Evolutionary conservation across 2,113 vertebrate genomes (phyloP).

Genomic region (Cygnus atratus): DNA sequence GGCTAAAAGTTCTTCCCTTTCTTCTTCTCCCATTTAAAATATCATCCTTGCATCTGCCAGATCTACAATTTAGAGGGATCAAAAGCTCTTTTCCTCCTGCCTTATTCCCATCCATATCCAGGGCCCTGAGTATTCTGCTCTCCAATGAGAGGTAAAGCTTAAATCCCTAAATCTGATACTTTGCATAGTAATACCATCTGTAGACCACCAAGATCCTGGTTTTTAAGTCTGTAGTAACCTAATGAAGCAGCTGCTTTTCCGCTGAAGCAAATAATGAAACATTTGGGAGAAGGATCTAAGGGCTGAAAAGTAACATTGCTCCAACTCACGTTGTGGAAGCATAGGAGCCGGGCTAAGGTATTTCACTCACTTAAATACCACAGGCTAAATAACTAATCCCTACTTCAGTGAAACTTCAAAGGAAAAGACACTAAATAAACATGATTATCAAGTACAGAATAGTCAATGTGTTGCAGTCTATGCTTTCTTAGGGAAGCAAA

Average conservation of each 20-base stretch:
- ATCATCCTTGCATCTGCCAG: constrained; percentile 29
- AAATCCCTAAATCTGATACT: background rate
- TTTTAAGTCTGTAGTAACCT: background rate
- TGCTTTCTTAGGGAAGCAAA: background rate
- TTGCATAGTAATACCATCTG: background rate
- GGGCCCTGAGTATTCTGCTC: background rate
- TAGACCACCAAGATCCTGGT: background rate
- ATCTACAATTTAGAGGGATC: constrained; percentile 15
- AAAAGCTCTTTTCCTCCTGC: constrained; percentile 56
- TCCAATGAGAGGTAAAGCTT: constrained; percentile 52
- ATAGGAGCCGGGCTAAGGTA: background rate
- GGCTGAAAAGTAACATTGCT: background rate
- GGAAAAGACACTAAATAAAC: background rate
- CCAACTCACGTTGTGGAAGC: background rate
- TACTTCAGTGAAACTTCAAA: background rate
- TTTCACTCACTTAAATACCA: background rate
- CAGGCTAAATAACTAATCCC: background rate
- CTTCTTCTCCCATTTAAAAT: constrained; percentile 48
- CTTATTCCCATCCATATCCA: constrained; percentile 55
- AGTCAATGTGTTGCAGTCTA: background rate
- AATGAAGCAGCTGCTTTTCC: background rate
- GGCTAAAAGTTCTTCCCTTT: constrained; percentile 39
- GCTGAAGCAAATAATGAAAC: background rate
- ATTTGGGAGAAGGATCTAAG: background rate
- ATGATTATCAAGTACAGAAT: background rate